Evolutionary conservation across 2,888 invertebrate species (phyloP).

Genomic region (Lymantria dispar): DNA sequence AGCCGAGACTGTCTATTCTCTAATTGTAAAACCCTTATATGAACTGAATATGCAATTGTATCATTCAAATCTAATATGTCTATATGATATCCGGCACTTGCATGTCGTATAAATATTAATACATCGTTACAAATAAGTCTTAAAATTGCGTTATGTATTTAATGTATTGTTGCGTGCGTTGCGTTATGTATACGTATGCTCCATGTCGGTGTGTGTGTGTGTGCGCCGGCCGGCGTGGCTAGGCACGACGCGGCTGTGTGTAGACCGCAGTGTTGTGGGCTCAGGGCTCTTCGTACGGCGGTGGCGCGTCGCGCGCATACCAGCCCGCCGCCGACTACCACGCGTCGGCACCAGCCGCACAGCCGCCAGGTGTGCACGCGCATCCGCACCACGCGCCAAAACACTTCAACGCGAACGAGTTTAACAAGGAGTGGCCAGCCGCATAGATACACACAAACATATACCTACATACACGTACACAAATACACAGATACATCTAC

Average conservation of each 20-base stretch:
- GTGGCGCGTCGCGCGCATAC: slow-evolving; percentile 69
- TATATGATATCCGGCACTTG: not conserved
- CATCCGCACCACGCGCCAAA: slow-evolving; percentile 81
- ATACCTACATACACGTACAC: not conserved
- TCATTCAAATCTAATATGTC: not conserved
- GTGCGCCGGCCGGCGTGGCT: not conserved
- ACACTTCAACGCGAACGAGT: slow-evolving; percentile 79
- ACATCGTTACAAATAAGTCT: slow-evolving; percentile 31
- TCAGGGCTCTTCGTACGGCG: slow-evolving; percentile 80
- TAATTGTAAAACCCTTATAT: too few species aligned
- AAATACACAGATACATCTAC: slow-evolving; percentile 1
- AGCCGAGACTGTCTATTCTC: too few species aligned
- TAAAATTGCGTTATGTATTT: too few species aligned
- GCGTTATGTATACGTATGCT: slow-evolving; percentile 7
- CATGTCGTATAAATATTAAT: not conserved
- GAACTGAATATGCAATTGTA: not conserved
- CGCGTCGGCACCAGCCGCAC: slow-evolving; percentile 63
- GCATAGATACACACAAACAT: slow-evolving; percentile 49
- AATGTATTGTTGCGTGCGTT: slow-evolving; percentile 3
- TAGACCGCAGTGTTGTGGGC: not conserved
- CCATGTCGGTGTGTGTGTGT: not conserved
- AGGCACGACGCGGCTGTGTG: not conserved
- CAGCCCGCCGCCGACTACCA: slow-evolving; percentile 71
- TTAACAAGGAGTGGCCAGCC: slow-evolving; percentile 82
- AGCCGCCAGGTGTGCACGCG: slow-evolving; percentile 77